These are phyloP conservation scores for Stegodyphus dumicola DNA, from an alignment of 1,140 invertebrate genomes.

Conservation along the genomic window DNA sequence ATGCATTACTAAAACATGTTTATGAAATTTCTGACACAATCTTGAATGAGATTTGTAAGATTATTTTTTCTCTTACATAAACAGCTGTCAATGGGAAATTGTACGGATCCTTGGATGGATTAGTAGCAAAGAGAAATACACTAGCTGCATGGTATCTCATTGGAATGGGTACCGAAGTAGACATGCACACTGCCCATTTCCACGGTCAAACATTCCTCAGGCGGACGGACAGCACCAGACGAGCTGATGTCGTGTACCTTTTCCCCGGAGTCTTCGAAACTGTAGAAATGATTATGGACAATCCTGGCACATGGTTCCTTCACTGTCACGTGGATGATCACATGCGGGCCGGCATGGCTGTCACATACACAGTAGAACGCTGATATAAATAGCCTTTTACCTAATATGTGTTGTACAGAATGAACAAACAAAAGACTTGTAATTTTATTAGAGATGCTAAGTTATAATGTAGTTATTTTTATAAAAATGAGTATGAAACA, in stretches of 20 bases:
- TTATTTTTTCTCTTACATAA: background rate
- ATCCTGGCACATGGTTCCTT: constrained; percentile 64
- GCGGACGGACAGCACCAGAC: constrained; percentile 61
- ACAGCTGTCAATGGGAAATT: constrained; percentile 56
- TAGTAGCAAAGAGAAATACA: constrained; percentile 63
- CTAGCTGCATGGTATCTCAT: constrained; percentile 66
- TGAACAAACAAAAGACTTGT: too few relatives aligned
- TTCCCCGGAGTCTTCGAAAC: constrained; percentile 66
- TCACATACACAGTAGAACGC: constrained; percentile 60
- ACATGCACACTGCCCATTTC: constrained; percentile 67
- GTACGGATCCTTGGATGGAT: constrained; percentile 45
- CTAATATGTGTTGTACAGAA: too few relatives aligned
- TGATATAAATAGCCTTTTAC: background rate
- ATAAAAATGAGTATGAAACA: background rate
- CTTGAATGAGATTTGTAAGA: too few relatives aligned
- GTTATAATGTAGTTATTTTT: background rate
- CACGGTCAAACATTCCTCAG: constrained; percentile 66
- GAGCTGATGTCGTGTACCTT: constrained; percentile 66
- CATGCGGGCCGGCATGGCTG: constrained; percentile 58
- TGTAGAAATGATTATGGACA: constrained; percentile 64
- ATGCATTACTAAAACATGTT: too few relatives aligned
- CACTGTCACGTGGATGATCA: constrained; percentile 61
- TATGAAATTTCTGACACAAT: too few relatives aligned
- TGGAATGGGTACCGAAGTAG: constrained; percentile 65
- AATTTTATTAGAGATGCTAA: too few relatives aligned